These are phyloP conservation scores for Gastrophysa polygoni DNA, from an alignment of 2,888 invertebrate species.

Conservation along the genomic window DNA sequence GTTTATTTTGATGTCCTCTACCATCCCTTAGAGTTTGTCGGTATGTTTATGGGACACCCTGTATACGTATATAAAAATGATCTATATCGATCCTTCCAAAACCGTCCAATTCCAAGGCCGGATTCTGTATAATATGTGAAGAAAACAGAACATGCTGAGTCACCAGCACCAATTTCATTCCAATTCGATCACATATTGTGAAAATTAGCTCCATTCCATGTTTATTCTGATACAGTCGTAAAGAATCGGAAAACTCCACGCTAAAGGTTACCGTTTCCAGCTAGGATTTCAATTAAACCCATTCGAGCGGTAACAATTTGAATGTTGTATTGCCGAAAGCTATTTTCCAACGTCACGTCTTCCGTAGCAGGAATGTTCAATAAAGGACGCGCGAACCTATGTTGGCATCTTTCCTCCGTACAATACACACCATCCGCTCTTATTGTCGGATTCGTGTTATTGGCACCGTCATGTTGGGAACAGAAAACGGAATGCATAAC, in stretches of 20 bases:
- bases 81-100: too few relatives aligned
- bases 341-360: slow-evolving; percentile 19
- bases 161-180: too few relatives aligned
- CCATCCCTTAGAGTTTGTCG: too few relatives aligned
- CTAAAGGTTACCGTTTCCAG: slow-evolving; percentile 12
- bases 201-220: neutral
- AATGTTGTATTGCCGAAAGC: slow-evolving; percentile 21
- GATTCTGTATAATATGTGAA: too few relatives aligned
- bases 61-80: too few relatives aligned
- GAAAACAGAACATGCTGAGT: too few relatives aligned
- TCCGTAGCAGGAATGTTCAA: slow-evolving; percentile 27
- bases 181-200: neutral
- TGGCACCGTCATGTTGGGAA: slow-evolving; percentile 18
- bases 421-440: neutral
- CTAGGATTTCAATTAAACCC: slow-evolving; percentile 24
- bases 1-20: too few relatives aligned
- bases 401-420: slow-evolving; percentile 10
- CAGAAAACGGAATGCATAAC: slow-evolving; percentile 5
- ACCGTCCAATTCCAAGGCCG: too few relatives aligned
- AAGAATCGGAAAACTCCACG: neutral
- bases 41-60: too few relatives aligned
- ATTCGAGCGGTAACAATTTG: slow-evolving; percentile 20
- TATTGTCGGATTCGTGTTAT: slow-evolving; percentile 21
- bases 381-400: slow-evolving; percentile 21
- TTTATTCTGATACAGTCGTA: neutral